phyloP scores from a whole-genome alignment of 2,888 invertebrate genomes.

The Sipha maydis region DNA sequence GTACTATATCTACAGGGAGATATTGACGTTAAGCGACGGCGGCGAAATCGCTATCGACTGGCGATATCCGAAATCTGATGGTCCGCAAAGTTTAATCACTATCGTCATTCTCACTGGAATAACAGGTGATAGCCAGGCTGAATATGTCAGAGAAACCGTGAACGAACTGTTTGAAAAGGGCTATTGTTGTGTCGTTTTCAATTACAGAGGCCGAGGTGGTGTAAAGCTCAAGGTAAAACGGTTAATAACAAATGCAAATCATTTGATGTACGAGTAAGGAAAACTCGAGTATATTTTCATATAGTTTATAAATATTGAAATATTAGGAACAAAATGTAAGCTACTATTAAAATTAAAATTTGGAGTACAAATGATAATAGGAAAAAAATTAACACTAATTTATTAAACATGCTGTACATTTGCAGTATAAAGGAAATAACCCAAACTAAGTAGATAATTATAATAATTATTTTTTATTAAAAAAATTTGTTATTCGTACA shows the following conservation, averaged over 20 bases:
- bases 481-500: too few relatives aligned
- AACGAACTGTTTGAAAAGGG: constrained; percentile 75
- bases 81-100: constrained; percentile 73
- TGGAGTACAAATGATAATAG: too few relatives aligned
- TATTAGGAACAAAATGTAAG: too few relatives aligned
- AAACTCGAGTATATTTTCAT: too few relatives aligned
- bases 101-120: constrained; percentile 82
- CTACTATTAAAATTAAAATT: too few relatives aligned
- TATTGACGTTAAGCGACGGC: constrained; percentile 77
- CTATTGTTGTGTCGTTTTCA: constrained; percentile 79
- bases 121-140: constrained; percentile 80
- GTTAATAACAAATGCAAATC: not conserved
- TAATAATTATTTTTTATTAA: too few relatives aligned
- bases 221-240: constrained; percentile 73
- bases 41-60: constrained; percentile 84
- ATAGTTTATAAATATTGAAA: too few relatives aligned
- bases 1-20: constrained; percentile 70
- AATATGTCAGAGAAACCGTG: constrained; percentile 81
- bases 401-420: too few relatives aligned
- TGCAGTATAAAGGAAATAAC: too few relatives aligned
- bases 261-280: too few relatives aligned
- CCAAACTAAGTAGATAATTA: too few relatives aligned
- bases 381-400: too few relatives aligned
- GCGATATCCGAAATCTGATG: constrained; percentile 78
- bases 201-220: constrained; percentile 82